Evolutionary conservation across 2,888 invertebrate genomes (phyloP).

Genomic region (Cryptocephalus primarius): DNA sequence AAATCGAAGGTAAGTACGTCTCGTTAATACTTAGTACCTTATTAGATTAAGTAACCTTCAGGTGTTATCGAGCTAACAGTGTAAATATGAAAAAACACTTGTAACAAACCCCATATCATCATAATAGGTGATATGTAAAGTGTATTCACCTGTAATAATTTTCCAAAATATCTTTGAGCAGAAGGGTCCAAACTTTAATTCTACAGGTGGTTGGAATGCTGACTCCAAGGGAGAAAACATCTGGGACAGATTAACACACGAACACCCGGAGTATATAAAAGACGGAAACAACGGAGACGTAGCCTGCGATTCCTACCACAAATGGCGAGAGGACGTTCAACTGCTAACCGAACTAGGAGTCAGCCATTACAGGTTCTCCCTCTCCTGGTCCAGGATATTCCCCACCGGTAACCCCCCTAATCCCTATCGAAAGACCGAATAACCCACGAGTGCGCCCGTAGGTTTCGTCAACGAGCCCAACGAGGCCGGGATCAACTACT

Average conservation of each 20-base stretch:
- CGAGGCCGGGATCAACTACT: slow-evolving; percentile 48
- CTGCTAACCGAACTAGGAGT: slow-evolving; percentile 52
- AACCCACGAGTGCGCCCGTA: not conserved
- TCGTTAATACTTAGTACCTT: too few species aligned
- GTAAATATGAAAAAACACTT: too few species aligned
- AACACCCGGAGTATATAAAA: slow-evolving; percentile 39
- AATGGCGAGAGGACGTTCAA: slow-evolving; percentile 51
- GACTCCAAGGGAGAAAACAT: slow-evolving; percentile 19
- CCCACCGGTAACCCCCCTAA: slow-evolving; percentile 46
- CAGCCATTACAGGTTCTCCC: slow-evolving; percentile 57
- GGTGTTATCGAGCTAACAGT: too few species aligned
- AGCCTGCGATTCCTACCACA: slow-evolving; percentile 59
- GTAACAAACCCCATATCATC: too few species aligned
- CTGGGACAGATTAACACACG: slow-evolving; percentile 29
- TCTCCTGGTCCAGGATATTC: slow-evolving; percentile 66
- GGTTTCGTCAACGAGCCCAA: slow-evolving; percentile 58
- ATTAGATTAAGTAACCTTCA: too few species aligned
- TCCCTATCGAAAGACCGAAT: not conserved
- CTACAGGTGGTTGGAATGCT: slow-evolving; percentile 30
- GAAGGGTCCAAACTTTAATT: not conserved
- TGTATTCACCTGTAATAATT: too few species aligned
- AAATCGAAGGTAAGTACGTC: slow-evolving; percentile 34
- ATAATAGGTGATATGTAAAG: too few species aligned
- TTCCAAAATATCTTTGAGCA: too few species aligned
- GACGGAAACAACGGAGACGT: slow-evolving; percentile 51